A percentile compares a stretch with the other conserved stretches of the same genome.
Evolutionary conservation across 1,140 invertebrate species (phyloP).

Genomic region (Drosophila virilis): DNA sequence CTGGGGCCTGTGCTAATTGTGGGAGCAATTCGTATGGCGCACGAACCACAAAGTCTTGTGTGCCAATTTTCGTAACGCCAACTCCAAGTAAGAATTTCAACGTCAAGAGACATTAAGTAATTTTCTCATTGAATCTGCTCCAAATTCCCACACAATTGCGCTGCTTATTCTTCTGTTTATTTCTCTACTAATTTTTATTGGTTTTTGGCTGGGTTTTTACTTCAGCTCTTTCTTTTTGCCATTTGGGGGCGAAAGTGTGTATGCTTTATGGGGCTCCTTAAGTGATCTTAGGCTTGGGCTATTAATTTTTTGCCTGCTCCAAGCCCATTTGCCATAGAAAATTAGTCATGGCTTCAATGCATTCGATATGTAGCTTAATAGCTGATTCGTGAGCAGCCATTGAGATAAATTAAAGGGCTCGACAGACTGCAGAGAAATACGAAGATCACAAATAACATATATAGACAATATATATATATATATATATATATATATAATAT

Average conservation of each 20-base stretch:
- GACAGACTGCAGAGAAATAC: background rate
- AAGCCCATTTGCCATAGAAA: constrained; percentile 53
- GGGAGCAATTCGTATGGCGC: constrained; percentile 49
- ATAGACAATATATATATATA: background rate
- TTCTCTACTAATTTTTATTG: constrained; percentile 59
- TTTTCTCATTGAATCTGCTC: constrained; percentile 77
- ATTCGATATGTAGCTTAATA: constrained; percentile 46
- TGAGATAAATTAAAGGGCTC: constrained; percentile 49
- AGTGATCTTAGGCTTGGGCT: constrained; percentile 40
- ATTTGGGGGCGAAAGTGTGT: constrained; percentile 64
- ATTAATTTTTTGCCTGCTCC: constrained; percentile 50
- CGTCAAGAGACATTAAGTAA: constrained; percentile 67
- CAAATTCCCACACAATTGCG: constrained; percentile 76
- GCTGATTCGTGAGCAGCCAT: constrained; percentile 49
- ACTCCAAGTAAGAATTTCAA: constrained; percentile 7
- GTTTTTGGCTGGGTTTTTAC: constrained; percentile 29
- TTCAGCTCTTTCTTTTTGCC: background rate
- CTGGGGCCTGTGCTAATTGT: constrained; percentile 58
- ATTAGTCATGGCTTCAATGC: constrained; percentile 46
- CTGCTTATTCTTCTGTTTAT: constrained; percentile 35
- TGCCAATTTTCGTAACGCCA: constrained; percentile 50
- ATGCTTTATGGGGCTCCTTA: constrained; percentile 41
- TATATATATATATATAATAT: background rate
- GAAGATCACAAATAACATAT: background rate
- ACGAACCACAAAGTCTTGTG: constrained; percentile 42